phyloP scores from a whole-genome alignment of 2,113 vertebrate genomes.

The Rhynchomys soricoides region DNA sequence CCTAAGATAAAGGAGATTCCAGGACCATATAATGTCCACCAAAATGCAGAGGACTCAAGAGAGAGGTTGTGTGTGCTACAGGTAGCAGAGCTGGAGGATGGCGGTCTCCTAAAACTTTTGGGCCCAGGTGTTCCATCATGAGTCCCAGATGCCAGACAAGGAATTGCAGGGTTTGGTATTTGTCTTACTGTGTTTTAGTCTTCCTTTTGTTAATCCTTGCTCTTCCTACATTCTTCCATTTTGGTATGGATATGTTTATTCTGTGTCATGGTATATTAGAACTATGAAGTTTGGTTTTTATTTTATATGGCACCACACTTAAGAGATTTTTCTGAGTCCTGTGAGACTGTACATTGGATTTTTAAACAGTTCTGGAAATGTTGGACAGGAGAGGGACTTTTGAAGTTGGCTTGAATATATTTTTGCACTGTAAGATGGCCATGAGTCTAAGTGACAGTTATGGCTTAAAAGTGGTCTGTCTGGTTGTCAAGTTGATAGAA shows the following conservation, averaged over 20 bases:
- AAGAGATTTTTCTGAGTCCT: neutral
- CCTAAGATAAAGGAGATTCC: neutral
- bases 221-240: neutral
- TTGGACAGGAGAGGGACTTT: neutral
- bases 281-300: neutral
- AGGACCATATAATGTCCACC: neutral
- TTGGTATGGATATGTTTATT: neutral
- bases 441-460: neutral
- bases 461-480: neutral
- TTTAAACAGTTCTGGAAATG: neutral
- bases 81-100: too few species aligned
- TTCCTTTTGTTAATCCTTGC: neutral
- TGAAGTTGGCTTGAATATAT: neutral
- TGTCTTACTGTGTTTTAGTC: neutral
- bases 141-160: neutral
- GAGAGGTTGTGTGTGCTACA: neutral
- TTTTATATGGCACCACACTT: neutral
- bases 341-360: neutral
- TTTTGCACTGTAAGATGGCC: neutral
- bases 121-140: neutral
- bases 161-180: neutral
- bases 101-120: neutral
- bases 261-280: neutral
- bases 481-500: neutral
- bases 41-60: neutral